These are phyloP conservation scores for Casuarius casuarius DNA, from an alignment of 2,113 vertebrate genomes.

Conservation along the genomic window DNA sequence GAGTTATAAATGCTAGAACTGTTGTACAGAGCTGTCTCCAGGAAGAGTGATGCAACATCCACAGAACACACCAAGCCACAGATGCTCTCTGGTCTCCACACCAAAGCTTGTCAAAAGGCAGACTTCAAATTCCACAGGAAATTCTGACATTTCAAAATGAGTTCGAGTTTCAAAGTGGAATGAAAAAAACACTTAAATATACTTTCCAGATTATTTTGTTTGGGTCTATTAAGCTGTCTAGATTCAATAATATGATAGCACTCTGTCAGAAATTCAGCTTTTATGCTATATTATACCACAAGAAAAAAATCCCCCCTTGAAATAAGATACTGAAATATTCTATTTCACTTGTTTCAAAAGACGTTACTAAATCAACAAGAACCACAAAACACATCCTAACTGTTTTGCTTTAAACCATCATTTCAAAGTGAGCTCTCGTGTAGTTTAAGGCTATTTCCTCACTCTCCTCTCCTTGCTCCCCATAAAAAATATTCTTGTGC, in stretches of 20 bases:
- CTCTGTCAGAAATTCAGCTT: not conserved
- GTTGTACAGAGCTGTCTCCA: not conserved
- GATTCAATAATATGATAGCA: not conserved
- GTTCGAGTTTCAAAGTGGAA: not conserved
- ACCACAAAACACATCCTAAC: not conserved
- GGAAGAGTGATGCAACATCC: not conserved
- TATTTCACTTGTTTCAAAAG: not conserved
- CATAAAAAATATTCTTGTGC: not conserved
- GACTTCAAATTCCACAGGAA: not conserved
- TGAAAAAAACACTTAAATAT: not conserved
- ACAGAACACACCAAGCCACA: accelerated
- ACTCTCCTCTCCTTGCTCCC: not conserved
- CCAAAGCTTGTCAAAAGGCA: not conserved
- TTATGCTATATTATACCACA: not conserved
- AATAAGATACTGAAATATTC: not conserved
- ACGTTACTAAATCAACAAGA: not conserved
- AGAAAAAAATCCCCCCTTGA: not conserved
- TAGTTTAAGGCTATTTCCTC: not conserved
- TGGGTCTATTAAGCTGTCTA: not conserved
- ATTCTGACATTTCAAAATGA: not conserved
- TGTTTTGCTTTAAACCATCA: not conserved
- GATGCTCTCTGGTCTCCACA: not conserved
- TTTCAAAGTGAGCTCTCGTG: not conserved
- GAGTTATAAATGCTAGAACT: not conserved
- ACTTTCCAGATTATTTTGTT: not conserved